Evolutionary conservation across 2,113 vertebrate species (phyloP).

Genomic region (Spea bombifrons): DNA sequence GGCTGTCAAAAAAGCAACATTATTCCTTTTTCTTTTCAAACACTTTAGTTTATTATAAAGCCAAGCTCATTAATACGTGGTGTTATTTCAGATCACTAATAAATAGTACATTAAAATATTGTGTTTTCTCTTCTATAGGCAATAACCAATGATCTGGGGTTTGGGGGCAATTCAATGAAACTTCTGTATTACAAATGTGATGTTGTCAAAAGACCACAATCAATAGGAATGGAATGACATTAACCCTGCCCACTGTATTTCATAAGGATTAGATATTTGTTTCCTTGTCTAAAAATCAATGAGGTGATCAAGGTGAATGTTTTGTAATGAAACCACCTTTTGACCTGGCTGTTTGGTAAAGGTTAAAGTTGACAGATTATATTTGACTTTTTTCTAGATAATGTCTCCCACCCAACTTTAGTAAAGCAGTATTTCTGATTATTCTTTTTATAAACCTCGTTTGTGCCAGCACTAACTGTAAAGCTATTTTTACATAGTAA

Average conservation of each 20-base stretch:
- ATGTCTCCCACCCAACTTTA: conserved; percentile 24
- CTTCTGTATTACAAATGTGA: conserved; percentile 45
- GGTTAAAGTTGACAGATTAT: conserved; percentile 56
- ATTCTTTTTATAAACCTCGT: not conserved
- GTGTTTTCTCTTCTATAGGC: not conserved
- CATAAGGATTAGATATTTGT: conserved; percentile 57
- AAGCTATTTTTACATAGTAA: not conserved
- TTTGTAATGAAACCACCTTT: conserved; percentile 67
- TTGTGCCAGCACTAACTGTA: not conserved
- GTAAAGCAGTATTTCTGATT: not conserved
- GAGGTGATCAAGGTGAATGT: conserved; percentile 63
- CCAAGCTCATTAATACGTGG: no score
- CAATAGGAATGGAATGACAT: conserved; percentile 50
- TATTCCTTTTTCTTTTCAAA: no score
- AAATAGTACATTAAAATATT: no score
- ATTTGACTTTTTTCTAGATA: conserved; percentile 45
- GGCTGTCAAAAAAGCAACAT: no score
- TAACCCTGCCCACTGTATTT: conserved; percentile 49
- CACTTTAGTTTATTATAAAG: no score
- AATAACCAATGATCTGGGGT: not conserved
- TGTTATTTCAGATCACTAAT: no score
- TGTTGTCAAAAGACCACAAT: conserved; percentile 32
- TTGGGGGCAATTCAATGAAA: conserved; percentile 20
- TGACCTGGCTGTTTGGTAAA: conserved; percentile 58
- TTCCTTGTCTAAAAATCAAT: conserved; percentile 68